These are phyloP conservation scores for Ectemnius lituratus DNA, from an alignment of 2,888 invertebrate genomes.

Conservation along the genomic window DNA sequence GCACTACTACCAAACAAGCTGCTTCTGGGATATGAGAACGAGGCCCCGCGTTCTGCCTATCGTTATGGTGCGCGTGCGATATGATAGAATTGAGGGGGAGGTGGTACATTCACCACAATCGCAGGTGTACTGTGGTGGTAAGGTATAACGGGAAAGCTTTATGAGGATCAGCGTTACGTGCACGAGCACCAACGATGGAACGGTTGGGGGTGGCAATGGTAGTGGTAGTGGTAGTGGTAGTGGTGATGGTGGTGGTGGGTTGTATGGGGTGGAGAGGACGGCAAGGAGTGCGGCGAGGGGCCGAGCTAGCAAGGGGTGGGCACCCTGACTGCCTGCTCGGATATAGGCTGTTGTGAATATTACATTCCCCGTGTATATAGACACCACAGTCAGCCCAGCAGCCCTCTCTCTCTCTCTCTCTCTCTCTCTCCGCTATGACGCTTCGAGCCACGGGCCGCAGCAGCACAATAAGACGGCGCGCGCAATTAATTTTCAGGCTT, in stretches of 20 bases:
- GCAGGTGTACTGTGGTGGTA: conserved; percentile 2
- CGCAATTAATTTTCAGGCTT: conserved; percentile 76
- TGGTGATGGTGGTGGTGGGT: conserved; percentile 29
- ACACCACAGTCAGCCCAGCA: conserved; percentile 43
- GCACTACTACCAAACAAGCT: too few relatives aligned
- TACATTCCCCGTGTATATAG: conserved; percentile 75
- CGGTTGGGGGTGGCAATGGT: not conserved
- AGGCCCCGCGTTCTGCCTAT: too few relatives aligned
- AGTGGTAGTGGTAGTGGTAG: too few relatives aligned
- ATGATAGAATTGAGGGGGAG: too few relatives aligned
- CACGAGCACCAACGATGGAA: conserved; percentile 2
- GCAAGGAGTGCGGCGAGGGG: conserved; percentile 14
- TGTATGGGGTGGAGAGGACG: conserved; percentile 15
- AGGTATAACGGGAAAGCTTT: conserved; percentile 1
- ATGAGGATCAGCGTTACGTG: conserved; percentile 3
- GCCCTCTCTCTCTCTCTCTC: conserved; percentile 50
- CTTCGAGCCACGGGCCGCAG: conserved; percentile 58
- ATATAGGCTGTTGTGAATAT: conserved; percentile 76
- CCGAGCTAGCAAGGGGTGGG: conserved; percentile 44
- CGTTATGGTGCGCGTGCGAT: too few relatives aligned
- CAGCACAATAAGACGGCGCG: conserved; percentile 72
- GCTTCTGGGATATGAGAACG: too few relatives aligned
- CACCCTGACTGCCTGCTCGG: conserved; percentile 60
- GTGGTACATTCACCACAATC: not conserved
- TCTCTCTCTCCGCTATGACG: conserved; percentile 53